A percentile compares a stretch with the other conserved stretches of the same genome.
These are phyloP conservation scores for Centrocercus urophasianus DNA, from an alignment of 2,113 vertebrate species.

Conservation along the genomic window DNA sequence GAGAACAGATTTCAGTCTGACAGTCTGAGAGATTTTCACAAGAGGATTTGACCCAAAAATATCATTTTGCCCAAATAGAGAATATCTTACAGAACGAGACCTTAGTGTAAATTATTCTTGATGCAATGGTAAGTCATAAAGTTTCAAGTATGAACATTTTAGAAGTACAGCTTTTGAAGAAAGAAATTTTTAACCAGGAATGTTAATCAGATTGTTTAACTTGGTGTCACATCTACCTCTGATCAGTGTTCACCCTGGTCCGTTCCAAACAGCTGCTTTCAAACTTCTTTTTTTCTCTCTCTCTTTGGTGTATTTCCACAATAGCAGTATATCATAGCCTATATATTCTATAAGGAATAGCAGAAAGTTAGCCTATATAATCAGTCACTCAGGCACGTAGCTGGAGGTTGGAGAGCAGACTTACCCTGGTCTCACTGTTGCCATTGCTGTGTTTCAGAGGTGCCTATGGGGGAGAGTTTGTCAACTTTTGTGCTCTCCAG, in stretches of 20 bases:
- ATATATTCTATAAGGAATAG: neutral
- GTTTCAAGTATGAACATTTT: neutral
- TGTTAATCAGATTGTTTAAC: neutral
- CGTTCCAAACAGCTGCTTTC: neutral
- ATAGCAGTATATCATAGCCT: neutral
- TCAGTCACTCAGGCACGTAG: neutral
- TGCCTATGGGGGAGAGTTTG: neutral
- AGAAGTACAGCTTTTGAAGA: neutral
- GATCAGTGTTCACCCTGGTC: neutral
- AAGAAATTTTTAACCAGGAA: neutral
- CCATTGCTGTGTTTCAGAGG: neutral
- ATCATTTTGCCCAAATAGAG: neutral
- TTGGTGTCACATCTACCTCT: neutral
- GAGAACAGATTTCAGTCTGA: neutral
- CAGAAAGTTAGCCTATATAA: neutral
- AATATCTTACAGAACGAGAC: neutral
- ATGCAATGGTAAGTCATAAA: neutral
- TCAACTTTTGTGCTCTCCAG: neutral
- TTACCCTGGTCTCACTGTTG: neutral
- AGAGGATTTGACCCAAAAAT: neutral
- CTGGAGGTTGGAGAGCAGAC: neutral
- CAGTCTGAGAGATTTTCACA: neutral
- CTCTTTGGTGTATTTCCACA: rapidly evolving
- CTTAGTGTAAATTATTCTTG: neutral
- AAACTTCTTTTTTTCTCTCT: neutral